Base-by-base conservation (phyloP, 2,888 invertebrate genomes). In the Campopleginae sp. region DNA sequence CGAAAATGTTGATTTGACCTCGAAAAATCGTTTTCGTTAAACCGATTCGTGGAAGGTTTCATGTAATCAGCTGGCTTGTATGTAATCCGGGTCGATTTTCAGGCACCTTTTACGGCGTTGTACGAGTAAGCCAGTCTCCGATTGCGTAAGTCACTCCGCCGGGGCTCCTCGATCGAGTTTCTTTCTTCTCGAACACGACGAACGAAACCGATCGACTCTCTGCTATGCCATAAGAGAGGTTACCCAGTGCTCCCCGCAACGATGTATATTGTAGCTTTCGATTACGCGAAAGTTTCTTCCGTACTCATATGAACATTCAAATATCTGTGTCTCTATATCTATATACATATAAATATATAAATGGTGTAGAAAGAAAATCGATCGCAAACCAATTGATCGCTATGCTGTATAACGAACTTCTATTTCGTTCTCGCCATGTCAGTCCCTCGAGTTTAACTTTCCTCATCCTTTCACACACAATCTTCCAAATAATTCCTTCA, bases 61-160 rank as follows among this genome's bases (percentile, higher is more conserved):
- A 31, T 44, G 65, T 54, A 74, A 79, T 80, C 77, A 17, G 54
- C 27, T 27, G 63, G 71, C 66, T 68, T 70, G 77, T 74, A 77
- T 83, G 83, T 86, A 86, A 85, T 82, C 76, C 76, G 70, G 77
- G 77, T 85, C 85, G 86, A 82, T 86, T 82, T 85, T 86, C 85
- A 86, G 82, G 65, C 82, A 72, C 85, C 85, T 85, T 86, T 82
- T 86, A 86, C 86, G 85, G 82, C 72, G 46, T 83, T 82, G 42
- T 65, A 71, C 82, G 82, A 42, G 71, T 51, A 44, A 65, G 44
- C 74, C 38, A 51, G 63, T 51, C 77, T 80, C 75, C 31, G 79
- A 65, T 86, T 86, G 85, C 86, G 86, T 85, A 86, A 86, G 77
- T 65, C 38, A 81, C 65, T 65, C 44, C 80, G 54, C 58, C 70